Percentiles rank a stretch among this genome's conserved stretches.
Evolutionary conservation across 2,113 vertebrate genomes (phyloP).

Genomic region (Odocoileus virginianus): DNA sequence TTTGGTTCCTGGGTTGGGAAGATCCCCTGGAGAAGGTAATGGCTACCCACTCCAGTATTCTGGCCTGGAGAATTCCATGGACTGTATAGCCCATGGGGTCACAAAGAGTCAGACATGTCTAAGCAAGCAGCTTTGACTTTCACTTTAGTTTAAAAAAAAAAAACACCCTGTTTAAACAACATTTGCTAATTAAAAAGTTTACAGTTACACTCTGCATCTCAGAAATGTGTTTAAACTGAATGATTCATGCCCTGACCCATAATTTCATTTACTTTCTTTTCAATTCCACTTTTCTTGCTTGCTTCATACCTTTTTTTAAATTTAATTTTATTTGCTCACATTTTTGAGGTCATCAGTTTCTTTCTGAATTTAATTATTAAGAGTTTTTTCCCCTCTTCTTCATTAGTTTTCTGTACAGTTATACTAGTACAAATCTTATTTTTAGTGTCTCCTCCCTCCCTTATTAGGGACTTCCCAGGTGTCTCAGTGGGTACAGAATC

Average conservation of each 20-base stretch:
- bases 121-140: not conserved
- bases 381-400: not conserved
- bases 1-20: not conserved
- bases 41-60: not conserved
- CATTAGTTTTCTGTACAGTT: not conserved
- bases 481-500: not conserved
- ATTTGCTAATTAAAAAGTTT: not conserved
- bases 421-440: not conserved
- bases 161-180: not conserved
- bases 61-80: not conserved
- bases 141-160: not conserved
- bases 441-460: not conserved
- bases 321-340: not conserved
- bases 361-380: not conserved
- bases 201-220: not conserved
- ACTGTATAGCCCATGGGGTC: not conserved
- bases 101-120: not conserved
- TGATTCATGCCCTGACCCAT: not conserved
- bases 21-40: not conserved
- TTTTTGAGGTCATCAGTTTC: not conserved
- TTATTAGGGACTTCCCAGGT: not conserved
- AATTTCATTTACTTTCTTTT: not conserved
- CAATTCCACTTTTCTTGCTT: not conserved
- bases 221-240: not conserved
- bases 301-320: not conserved